Base-by-base conservation (phyloP, 1,140 invertebrate species). In the Bursaphelenchus mucronatus region DNA sequence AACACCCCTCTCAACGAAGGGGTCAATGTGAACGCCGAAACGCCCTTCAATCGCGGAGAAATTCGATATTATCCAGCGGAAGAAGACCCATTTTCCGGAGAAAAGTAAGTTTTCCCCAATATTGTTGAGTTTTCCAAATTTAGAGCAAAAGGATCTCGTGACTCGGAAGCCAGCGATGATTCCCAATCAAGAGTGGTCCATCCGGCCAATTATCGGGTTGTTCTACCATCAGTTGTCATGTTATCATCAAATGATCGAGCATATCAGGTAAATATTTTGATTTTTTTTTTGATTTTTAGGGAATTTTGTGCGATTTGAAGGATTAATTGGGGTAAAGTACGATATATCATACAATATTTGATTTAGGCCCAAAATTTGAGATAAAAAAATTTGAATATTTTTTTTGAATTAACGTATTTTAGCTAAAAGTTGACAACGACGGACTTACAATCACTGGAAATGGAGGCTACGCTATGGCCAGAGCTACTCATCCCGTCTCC, bases 11-110 rank as follows among this genome's bases (percentile, higher is more conserved):
- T 69, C 4, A 67, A 68, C 19, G 63, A 66, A 61, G 61, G 61
- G 4, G 62, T 63, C 17, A 63, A 63, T 62, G 17, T 39, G 17
- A 63, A 61, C 30, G 61, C 63, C 57, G 61, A 63, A 5, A 41
- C 62, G 85, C 95, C 94, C 0, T 97, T 91, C 77, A 97, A 97
- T 76, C 97, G 97, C 83, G 95, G 97, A 83, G 92, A 92, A 0
- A 97, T 96, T 82, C 85, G 94, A 51, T 98, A 98, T 80, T 90
- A 96, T 70, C 83, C 97, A 45, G 94, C 94, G 0, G 95, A 99
- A 83, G 91, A 94, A 0, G 95, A 99, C 85, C 91, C 92, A 3
- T 92, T 97, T 83, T 93, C 94, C 40, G 93, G 93, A 1, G 95
- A 90, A 77, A 85, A 90, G 69, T 75, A 13, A 11, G 73, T 21